Evolutionary conservation across 2,797 vertebrate genomes (phyloP), one percentile per base, ranked within the genome.

Genomic region (Myiothlypis coronata): DNA sequence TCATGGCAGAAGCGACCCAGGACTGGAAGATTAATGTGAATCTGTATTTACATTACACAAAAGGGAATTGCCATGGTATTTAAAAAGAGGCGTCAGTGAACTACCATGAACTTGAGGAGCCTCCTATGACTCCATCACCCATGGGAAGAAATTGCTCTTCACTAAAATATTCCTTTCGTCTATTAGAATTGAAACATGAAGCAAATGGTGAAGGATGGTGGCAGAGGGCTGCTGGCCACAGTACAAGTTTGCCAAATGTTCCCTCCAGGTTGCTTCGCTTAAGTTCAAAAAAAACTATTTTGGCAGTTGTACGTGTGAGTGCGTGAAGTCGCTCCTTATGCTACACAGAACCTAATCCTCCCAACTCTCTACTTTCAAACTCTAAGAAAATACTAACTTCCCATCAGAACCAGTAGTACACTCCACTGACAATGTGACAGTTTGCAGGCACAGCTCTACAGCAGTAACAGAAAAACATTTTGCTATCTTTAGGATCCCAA

Each of bases 401-500:
- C 83, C 52, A 70, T 68, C 65, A 71, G 85, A 44, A 77, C 32
- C 8, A 15, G 72, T 44, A 60, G 76, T 65, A 83, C 46, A 12
- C 60, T 78, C 76, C 64, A 55, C 53, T 27, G 67, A 91, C 85
- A 37, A 71, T 70, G 30, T 63, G 60, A 87, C 94, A 94, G 65
- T 67, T 92, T 68, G 63, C 43, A 94, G 89, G 75, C 75, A 74
- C 6, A 53, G 74, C 44, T 71, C 76, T 55, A 22, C 47, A 85
- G 60, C n/a, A 78, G 52, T 65, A 90, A 64, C 72, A 94, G 47
- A 79, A 88, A 83, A 88, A 59, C 56, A 71, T 67, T 86, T 72
- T 85, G 70, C 74, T 95, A 75, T 91, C 79, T 94, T 94, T 83
- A 94, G 69, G 49, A 69, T 69, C 74, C 15, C 27, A 89, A 86